These are phyloP conservation scores for Eciton burchellii DNA, from an alignment of 1,140 invertebrate genomes.

Conservation along the genomic window DNA sequence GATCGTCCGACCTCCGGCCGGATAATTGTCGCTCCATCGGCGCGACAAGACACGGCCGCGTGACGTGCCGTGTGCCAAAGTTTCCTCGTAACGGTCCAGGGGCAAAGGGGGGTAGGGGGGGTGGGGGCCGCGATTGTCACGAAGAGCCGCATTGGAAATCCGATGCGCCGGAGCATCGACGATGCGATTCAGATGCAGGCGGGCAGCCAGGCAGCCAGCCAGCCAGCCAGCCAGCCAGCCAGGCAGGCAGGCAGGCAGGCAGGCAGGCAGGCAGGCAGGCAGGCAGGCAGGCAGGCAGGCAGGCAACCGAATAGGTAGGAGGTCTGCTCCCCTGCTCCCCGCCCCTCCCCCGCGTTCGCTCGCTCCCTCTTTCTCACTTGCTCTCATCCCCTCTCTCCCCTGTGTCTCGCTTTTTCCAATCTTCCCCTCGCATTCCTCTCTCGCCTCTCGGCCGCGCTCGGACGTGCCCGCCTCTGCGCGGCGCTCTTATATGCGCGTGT, in stretches of 20 bases:
- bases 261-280: constrained; percentile 61
- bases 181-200: constrained; percentile 73
- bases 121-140: constrained; percentile 73
- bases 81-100: constrained; percentile 71
- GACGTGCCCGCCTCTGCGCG: constrained; percentile 61
- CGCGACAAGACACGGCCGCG: constrained; percentile 68
- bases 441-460: constrained; percentile 9
- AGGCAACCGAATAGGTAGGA: constrained; percentile 64
- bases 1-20: constrained; percentile 73
- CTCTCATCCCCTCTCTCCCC: constrained; percentile 29
- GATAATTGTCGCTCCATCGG: constrained; percentile 67
- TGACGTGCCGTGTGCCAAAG: constrained; percentile 69
- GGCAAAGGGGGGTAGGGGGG: too few relatives aligned
- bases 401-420: constrained; percentile 58
- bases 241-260: constrained; percentile 60
- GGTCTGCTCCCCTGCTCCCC: constrained; percentile 42
- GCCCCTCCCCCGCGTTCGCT: constrained; percentile 61
- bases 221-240: constrained; percentile 60
- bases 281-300: constrained; percentile 51
- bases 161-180: constrained; percentile 74
- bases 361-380: constrained; percentile 8
- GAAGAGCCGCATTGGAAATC: constrained; percentile 75
- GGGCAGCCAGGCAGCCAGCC: constrained; percentile 42
- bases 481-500: constrained; percentile 61
- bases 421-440: constrained; percentile 1